Evolutionary conservation across 2,113 vertebrate genomes (phyloP).

Genomic region (Tachuris rubrigastra): DNA sequence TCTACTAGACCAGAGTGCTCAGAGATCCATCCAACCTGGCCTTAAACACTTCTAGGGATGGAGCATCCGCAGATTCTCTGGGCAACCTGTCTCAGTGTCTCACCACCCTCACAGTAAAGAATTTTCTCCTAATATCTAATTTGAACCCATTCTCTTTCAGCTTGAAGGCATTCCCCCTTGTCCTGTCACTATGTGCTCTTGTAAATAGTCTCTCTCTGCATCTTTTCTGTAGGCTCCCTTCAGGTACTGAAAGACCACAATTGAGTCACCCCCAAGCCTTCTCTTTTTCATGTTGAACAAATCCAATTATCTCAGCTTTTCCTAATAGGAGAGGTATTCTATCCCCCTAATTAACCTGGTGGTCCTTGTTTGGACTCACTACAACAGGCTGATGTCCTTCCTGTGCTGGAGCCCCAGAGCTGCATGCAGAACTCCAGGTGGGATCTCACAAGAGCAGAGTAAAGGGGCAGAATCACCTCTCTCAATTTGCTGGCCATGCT

Average conservation of each 20-base stretch:
- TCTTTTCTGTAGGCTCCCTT: neutral
- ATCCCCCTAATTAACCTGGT: neutral
- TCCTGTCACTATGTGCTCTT: neutral
- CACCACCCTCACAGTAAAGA: neutral
- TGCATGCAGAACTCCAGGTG: neutral
- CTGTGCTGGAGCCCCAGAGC: neutral
- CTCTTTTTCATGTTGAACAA: neutral
- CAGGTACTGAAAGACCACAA: neutral
- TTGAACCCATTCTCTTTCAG: neutral
- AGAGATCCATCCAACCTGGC: neutral
- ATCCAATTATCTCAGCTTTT: neutral
- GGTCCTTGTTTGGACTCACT: neutral
- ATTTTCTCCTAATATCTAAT: neutral
- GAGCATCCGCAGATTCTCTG: neutral
- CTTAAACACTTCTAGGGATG: neutral
- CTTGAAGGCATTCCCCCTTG: neutral
- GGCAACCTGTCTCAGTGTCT: neutral
- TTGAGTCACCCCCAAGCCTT: neutral
- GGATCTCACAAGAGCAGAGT: neutral
- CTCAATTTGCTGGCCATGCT: neutral
- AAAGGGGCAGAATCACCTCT: neutral
- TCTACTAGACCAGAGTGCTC: neutral
- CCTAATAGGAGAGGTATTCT: neutral
- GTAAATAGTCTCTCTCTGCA: too few species aligned
- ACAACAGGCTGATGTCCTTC: neutral